A percentile compares a stretch with the other conserved stretches of the same genome.
phyloP scores from a whole-genome alignment of 2,797 vertebrate genomes.

The Oryzias sinensis region DNA sequence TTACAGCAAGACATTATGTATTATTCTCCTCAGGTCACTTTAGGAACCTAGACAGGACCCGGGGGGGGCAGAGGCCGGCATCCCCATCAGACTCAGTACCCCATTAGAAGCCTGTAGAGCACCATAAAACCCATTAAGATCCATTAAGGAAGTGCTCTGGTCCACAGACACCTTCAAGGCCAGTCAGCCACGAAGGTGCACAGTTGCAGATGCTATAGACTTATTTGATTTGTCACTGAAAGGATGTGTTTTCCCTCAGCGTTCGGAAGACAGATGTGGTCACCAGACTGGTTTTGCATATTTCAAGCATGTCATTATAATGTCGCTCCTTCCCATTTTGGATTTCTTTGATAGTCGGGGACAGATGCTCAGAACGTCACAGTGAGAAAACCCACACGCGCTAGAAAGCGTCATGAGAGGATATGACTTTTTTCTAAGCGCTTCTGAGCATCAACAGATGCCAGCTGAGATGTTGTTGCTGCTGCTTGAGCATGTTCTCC shows the following conservation, averaged over 20 bases:
- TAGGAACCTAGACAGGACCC: conserved; percentile 62
- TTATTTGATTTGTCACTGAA: conserved; percentile 65
- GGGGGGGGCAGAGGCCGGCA: conserved; percentile 61
- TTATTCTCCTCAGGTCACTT: conserved; percentile 67
- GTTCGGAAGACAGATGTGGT: conserved; percentile 16
- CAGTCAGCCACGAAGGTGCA: conserved; percentile 67
- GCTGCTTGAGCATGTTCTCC: conserved; percentile 37
- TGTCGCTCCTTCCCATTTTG: not conserved
- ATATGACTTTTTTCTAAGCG: conserved; percentile 40
- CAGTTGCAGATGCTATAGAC: conserved; percentile 69
- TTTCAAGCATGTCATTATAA: not conserved
- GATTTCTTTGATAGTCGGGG: conserved; percentile 9
- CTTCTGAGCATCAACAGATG: conserved; percentile 51
- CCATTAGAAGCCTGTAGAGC: conserved; percentile 75
- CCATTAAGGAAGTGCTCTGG: conserved; percentile 76
- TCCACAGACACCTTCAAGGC: conserved; percentile 74
- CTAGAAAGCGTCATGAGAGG: conserved; percentile 26
- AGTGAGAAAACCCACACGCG: conserved; percentile 12
- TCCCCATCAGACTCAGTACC: conserved; percentile 72
- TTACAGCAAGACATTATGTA: conserved; percentile 56
- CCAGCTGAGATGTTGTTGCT: conserved; percentile 51
- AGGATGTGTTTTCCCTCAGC: conserved; percentile 23
- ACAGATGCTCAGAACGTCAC: conserved; percentile 20
- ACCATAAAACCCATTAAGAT: conserved; percentile 78
- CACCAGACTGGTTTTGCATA: conserved; percentile 1